These are phyloP conservation scores for Meloidogyne floridensis DNA, from an alignment of 1,140 invertebrate genomes.

Conservation along the genomic window DNA sequence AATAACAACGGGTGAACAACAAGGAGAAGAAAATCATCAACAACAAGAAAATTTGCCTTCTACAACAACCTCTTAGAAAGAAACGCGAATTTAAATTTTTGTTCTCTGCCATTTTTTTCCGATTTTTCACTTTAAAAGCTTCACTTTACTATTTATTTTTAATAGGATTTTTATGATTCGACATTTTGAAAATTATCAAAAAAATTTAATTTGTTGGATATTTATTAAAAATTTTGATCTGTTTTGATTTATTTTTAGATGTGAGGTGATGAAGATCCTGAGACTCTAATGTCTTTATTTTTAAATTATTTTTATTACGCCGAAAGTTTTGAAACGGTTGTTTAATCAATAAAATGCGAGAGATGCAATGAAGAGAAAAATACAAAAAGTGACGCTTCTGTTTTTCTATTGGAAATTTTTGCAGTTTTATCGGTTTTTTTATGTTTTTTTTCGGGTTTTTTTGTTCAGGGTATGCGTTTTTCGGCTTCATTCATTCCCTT, in stretches of 20 bases:
- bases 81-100: not conserved
- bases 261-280: too few relatives aligned
- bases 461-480: too few relatives aligned
- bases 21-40: not conserved
- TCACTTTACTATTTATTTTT: not conserved
- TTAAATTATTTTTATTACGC: not conserved
- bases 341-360: not conserved
- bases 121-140: not conserved
- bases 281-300: not conserved
- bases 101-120: not conserved
- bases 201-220: not conserved
- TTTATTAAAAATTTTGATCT: too few relatives aligned
- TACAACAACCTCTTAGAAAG: not conserved
- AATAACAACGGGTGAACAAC: not conserved
- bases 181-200: not conserved
- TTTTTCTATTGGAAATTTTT: not conserved
- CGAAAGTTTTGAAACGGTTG: not conserved
- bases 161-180: not conserved
- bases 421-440: not conserved
- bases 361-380: not conserved
- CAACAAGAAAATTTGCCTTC: not conserved
- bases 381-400: not conserved
- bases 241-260: too few relatives aligned
- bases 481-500: too few relatives aligned
- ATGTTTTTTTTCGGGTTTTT: too few relatives aligned